Conservation (phyloP, 2,888 invertebrate species). For the Argyra leucocephala region DNA sequence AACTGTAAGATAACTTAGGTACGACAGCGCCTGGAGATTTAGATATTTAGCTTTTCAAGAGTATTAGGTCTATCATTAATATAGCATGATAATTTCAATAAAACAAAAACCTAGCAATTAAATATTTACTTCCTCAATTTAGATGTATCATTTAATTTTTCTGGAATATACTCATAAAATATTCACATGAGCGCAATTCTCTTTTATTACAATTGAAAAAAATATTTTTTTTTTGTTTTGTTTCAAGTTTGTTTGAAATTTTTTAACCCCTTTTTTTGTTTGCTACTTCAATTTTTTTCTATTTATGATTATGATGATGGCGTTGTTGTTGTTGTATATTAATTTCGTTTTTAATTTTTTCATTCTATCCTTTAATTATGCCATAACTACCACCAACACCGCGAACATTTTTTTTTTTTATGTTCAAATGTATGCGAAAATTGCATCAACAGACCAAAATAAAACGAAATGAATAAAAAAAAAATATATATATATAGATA, state of each 20-base stretch:
- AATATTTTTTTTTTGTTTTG: neutral
- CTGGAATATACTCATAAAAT: neutral
- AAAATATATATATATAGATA: too few relatives aligned
- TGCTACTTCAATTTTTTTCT: neutral
- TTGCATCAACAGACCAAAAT: too few relatives aligned
- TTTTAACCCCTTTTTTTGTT: neutral
- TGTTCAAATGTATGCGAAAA: too few relatives aligned
- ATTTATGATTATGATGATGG: neutral
- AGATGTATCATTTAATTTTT: constrained; percentile 5
- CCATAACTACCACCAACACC: neutral
- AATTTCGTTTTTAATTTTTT: neutral
- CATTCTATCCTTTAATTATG: neutral
- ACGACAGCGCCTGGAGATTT: too few relatives aligned
- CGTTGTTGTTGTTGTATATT: neutral
- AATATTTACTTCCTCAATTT: too few relatives aligned
- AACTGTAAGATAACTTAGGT: too few relatives aligned
- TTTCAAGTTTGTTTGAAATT: neutral
- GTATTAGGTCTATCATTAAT: too few relatives aligned
- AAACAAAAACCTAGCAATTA: too few relatives aligned
- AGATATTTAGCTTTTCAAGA: too few relatives aligned
- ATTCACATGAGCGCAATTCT: neutral
- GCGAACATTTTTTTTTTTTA: neutral
- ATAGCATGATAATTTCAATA: too few relatives aligned
- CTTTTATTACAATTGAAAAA: neutral
- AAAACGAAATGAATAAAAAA: too few relatives aligned